Evolutionary conservation across 2,113 vertebrate genomes (phyloP), one percentile per base, ranked within the genome.

Genomic region (Apodemus speciosus): DNA sequence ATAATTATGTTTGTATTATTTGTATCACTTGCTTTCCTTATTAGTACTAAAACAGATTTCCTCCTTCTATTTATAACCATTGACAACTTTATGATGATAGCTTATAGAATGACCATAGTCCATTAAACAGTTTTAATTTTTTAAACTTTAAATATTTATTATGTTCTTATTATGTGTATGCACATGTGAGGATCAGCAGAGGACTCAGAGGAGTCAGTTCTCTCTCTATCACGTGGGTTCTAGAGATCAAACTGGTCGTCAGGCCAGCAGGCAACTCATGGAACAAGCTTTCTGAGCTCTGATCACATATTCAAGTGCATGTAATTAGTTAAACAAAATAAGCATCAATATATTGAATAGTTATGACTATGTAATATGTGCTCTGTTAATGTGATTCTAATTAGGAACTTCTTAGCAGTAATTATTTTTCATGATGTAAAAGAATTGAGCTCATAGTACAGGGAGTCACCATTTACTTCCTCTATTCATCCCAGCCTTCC

Each of bases 261-360:
- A 25, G 38, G 10, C 21, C 21, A 73, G 10, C 21, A 73, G 38
- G 21, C 43, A 85, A 86, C 51, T 88, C 49, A 80, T 85, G 49
- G 23, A 80, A 46, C 32, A 85, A 91, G 60, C 72, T 93, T 85
- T 27, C 73, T 83, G 60, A 76, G 81, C 30, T n/a, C 60, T 88
- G 56, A 62, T n/a, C 68, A 77, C 53, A 38, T 77, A 35, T 91
- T 89, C 85, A 91, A 91, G 85, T 71, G 21, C 35, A 58, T n/a
- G 9, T 83, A 71, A 86, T 92, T 80, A 86, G 87, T 95, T 95
- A 51, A 93, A 77, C 43, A 85, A 89, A 89, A 76, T 81, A 79
- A 75, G 25, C n/a, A 64, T 73, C 18, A 9, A 32, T 64, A 40
- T 64, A 6, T 85, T 91, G 84, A 81, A 76, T 68, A 80, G 71